phyloP scores from a whole-genome alignment of 2,113 vertebrate genomes.

The Pterocles burchelli region DNA sequence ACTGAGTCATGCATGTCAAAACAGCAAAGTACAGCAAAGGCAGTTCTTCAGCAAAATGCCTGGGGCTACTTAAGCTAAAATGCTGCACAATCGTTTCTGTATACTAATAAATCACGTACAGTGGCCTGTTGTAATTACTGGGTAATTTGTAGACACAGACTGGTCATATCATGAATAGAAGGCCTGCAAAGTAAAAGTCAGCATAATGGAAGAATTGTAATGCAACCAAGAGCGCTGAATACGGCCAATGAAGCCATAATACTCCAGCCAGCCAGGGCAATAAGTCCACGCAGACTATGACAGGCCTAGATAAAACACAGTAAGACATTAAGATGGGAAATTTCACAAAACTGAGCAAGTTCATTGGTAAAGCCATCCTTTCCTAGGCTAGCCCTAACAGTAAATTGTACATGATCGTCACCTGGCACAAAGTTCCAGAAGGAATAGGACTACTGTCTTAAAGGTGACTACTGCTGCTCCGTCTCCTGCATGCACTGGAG shows the following conservation, averaged over 20 bases:
- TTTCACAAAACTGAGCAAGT: background rate
- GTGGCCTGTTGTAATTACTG: slow-evolving; percentile 50
- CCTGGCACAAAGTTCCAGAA: background rate
- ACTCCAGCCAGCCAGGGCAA: background rate
- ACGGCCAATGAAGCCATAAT: background rate
- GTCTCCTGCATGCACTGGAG: background rate
- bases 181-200: slow-evolving; percentile 25
- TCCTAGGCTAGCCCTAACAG: background rate
- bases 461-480: background rate
- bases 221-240: background rate
- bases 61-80: slow-evolving; percentile 29
- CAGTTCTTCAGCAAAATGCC: slow-evolving; percentile 38
- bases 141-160: slow-evolving; percentile 13
- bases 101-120: slow-evolving; percentile 47
- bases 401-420: background rate
- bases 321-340: background rate
- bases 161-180: slow-evolving; percentile 5
- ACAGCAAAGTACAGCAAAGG: slow-evolving; percentile 32
- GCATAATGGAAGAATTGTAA: slow-evolving; percentile 46
- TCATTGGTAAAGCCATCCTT: background rate
- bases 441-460: background rate
- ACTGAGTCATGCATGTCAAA: slow-evolving; percentile 45
- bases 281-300: background rate
- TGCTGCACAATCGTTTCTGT: slow-evolving; percentile 28
- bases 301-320: background rate